These are phyloP conservation scores for Eulithis prunata DNA, from an alignment of 2,888 invertebrate genomes.

Conservation along the genomic window DNA sequence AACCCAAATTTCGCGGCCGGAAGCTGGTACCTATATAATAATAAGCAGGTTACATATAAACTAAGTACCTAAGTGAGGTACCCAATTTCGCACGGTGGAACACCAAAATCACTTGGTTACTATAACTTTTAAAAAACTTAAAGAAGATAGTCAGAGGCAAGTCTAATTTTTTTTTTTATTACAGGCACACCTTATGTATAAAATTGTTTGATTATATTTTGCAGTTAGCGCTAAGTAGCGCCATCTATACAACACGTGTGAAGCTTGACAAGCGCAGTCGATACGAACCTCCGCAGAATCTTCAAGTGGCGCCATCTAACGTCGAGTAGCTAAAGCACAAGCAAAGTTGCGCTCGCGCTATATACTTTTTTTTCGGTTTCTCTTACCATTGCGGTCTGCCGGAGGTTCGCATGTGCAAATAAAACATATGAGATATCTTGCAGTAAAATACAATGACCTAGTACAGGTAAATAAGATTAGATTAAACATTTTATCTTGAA, in stretches of 20 bases:
- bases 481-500: too few species aligned
- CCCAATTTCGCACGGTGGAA: too few species aligned
- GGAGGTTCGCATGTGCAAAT: slow-evolving; percentile 79
- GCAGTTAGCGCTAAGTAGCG: slow-evolving; percentile 42
- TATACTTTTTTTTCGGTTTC: slow-evolving; percentile 38
- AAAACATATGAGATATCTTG: slow-evolving; percentile 59
- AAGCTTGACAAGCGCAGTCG: slow-evolving; percentile 43
- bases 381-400: slow-evolving; percentile 81
- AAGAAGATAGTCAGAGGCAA: too few species aligned
- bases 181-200: too few species aligned
- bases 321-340: slow-evolving; percentile 55
- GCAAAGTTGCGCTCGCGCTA: slow-evolving; percentile 51
- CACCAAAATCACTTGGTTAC: too few species aligned
- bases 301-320: slow-evolving; percentile 67
- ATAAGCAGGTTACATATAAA: too few species aligned
- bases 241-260: slow-evolving; percentile 52
- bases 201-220: slow-evolving; percentile 15
- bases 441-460: slow-evolving; percentile 18
- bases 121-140: too few species aligned
- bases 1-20: too few species aligned
- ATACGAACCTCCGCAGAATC: slow-evolving; percentile 45
- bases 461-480: not conserved
- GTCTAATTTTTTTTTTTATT: too few species aligned
- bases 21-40: too few species aligned
- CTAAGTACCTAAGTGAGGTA: too few species aligned